These are phyloP conservation scores for Sinodicranocentrus sp. DNA, from an alignment of 2,888 invertebrate species.

Conservation along the genomic window DNA sequence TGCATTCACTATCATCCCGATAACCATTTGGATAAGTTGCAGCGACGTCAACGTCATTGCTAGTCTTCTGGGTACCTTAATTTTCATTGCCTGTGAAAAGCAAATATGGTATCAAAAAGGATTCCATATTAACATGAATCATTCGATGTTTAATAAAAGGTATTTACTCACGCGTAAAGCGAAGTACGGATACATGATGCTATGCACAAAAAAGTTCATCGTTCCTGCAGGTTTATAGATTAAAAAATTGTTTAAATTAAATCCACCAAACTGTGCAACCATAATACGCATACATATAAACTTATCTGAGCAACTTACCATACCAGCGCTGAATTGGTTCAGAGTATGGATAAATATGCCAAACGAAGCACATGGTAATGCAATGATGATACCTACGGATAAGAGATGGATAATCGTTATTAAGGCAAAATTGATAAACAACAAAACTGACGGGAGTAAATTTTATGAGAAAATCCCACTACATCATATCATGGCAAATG, in stretches of 20 bases:
- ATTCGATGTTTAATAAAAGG: conserved; percentile 78
- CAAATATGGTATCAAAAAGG: background rate
- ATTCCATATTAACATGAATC: background rate
- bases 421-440: too few species aligned
- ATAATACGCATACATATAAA: conserved; percentile 35
- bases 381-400: conserved; percentile 62
- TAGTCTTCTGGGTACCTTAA: conserved; percentile 89
- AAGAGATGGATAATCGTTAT: too few species aligned
- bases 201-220: conserved; percentile 43
- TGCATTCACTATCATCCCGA: conserved; percentile 90
- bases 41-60: conserved; percentile 94
- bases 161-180: conserved; percentile 62
- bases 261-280: background rate
- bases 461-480: too few species aligned
- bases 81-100: conserved; percentile 86
- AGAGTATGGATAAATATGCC: conserved; percentile 64
- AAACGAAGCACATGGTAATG: conserved; percentile 64
- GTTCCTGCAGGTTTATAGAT: too few species aligned
- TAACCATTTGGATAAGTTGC: conserved; percentile 95
- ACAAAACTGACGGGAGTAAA: too few species aligned
- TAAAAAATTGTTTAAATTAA: too few species aligned
- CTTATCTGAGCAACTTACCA: conserved; percentile 43
- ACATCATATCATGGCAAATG: background rate
- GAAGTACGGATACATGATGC: conserved; percentile 65
- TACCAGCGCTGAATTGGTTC: conserved; percentile 65